Evolutionary conservation across 2,888 invertebrate genomes (phyloP), one percentile per base, ranked within the genome.

Genomic region (Idaea dimidiata): DNA sequence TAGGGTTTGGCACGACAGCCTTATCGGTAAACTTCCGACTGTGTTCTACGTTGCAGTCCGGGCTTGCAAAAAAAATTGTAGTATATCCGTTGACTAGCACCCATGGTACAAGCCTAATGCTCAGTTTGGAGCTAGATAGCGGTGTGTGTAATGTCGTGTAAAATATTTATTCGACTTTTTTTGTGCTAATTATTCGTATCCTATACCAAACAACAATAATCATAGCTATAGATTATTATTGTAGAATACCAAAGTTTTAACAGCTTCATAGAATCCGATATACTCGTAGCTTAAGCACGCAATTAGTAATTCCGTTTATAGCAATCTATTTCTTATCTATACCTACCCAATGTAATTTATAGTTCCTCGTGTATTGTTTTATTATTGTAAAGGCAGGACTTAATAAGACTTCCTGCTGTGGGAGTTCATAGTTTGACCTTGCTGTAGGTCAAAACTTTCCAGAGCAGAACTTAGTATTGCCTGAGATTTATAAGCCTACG

Each of bases 181-280:
- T n/a, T n/a, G n/a, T n/a, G n/a, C n/a, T n/a, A n/a, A n/a, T n/a
- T n/a, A n/a, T n/a, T n/a, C n/a, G n/a, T n/a, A n/a, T n/a, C n/a
- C n/a, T n/a, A n/a, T n/a, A n/a, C n/a, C 24, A 24, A 24, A 24
- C 24, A 24, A 24, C 5, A 24, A 24, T 24, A 24, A 24, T 3
- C 24, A 24, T 66, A 14, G 63, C 64, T 14, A 54, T 65, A n/a
- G 63, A 66, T 43, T 43, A 43, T 43, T 8, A 43, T 43, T 8
- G 14, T 7, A 10, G 43, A 43, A 43, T 43, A 43, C 14, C 43
- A 14, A 43, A 43, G 43, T 14, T 43, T 43, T 43, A 10, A 43
- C 43, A 43, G 43, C 14, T 43, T 43, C 14, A 43, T 43, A 43
- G 14, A 14, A 10, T 43, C 43, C 43, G 8, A 43, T 14, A 43